Conservation (phyloP, 1,140 invertebrate species). For the Drosophila kohkoa region DNA sequence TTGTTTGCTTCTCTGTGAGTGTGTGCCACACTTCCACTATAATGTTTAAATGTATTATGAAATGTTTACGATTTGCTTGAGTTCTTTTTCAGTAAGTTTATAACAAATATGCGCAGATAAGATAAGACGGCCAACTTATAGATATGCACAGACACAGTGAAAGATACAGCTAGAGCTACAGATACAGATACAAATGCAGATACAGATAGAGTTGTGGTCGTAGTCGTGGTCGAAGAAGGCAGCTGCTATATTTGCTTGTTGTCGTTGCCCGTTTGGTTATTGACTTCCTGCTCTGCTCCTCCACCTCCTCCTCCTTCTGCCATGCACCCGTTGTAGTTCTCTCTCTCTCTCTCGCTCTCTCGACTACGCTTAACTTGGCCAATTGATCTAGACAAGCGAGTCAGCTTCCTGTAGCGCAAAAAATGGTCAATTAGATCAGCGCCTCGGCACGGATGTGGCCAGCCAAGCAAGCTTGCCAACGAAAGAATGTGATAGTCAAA, state of each 20-base stretch:
- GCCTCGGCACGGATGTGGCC: constrained; percentile 50
- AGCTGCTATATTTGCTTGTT: constrained; percentile 43
- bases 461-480: constrained; percentile 31
- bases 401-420: constrained; percentile 64
- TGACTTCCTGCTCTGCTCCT: constrained; percentile 41
- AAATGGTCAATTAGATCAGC: constrained; percentile 73
- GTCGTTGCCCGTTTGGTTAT: constrained; percentile 23
- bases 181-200: background rate
- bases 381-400: constrained; percentile 64
- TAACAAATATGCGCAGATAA: constrained; percentile 79
- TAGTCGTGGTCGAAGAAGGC: constrained; percentile 4
- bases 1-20: constrained; percentile 35
- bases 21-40: constrained; percentile 65
- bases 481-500: constrained; percentile 1
- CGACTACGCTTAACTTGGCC: constrained; percentile 4
- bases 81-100: constrained; percentile 77
- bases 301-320: background rate
- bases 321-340: background rate
- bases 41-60: constrained; percentile 76
- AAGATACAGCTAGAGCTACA: constrained; percentile 12
- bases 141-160: constrained; percentile 40
- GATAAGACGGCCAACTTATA: constrained; percentile 55
- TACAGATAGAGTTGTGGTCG: constrained; percentile 7
- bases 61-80: constrained; percentile 83
- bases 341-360: no score